These are phyloP conservation scores for Buceros bicornis DNA, from an alignment of 2,797 vertebrate genomes.

Conservation along the genomic window DNA sequence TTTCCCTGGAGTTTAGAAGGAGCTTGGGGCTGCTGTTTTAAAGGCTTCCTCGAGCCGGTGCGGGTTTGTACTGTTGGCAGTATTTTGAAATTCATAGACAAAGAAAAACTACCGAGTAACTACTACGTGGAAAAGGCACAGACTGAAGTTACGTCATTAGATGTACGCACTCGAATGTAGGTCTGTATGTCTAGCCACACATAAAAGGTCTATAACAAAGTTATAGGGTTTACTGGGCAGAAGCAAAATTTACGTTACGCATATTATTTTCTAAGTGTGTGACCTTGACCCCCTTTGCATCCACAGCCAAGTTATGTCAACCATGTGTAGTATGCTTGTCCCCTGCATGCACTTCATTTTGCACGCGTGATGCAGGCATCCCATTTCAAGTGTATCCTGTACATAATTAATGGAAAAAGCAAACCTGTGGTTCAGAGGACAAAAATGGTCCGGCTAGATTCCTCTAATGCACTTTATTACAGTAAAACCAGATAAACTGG, in stretches of 20 bases:
- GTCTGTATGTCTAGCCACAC: background rate
- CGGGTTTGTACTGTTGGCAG: background rate
- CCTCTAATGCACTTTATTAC: background rate
- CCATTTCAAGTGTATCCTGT: background rate
- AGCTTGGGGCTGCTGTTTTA: background rate
- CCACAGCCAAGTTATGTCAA: background rate
- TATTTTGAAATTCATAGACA: background rate
- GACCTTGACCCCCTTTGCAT: background rate
- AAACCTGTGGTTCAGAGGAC: background rate
- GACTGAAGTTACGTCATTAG: background rate
- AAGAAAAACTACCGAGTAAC: background rate
- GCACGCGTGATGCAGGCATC: background rate
- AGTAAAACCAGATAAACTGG: background rate
- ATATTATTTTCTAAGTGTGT: background rate
- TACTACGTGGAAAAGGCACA: background rate
- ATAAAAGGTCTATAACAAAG: background rate
- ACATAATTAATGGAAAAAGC: background rate
- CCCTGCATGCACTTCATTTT: background rate
- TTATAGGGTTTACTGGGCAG: background rate
- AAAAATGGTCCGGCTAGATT: background rate
- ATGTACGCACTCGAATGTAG: background rate
- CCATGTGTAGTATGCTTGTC: background rate
- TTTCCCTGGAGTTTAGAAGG: background rate
- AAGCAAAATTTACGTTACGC: background rate
- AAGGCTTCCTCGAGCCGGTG: background rate